Evolutionary conservation across 2,113 vertebrate species (phyloP).

Genomic region (Fregetta grallaria): DNA sequence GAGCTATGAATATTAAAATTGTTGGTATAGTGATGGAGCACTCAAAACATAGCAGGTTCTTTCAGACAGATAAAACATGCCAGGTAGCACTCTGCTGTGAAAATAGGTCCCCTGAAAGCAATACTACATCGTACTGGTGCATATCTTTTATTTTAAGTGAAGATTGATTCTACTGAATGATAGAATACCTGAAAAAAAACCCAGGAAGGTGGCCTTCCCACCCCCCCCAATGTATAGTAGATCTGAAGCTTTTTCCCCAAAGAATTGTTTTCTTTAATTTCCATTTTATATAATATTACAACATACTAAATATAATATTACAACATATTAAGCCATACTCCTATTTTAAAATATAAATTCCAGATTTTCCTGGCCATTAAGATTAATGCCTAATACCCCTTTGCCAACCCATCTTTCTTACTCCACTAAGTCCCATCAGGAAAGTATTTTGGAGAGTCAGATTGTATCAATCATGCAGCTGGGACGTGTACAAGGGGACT

Average conservation of each 20-base stretch:
- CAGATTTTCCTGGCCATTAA: neutral
- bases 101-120: neutral
- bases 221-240: neutral
- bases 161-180: neutral
- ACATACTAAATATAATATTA: neutral
- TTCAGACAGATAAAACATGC: neutral
- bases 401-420: neutral
- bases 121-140: fast-evolving
- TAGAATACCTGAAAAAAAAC: neutral
- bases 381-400: neutral
- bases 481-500: fast-evolving
- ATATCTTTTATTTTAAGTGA: neutral
- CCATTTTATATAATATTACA: neutral
- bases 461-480: fast-evolving
- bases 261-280: neutral
- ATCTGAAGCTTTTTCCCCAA: neutral
- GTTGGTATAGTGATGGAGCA: neutral
- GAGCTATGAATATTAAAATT: neutral
- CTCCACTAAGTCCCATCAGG: neutral
- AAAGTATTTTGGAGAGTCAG: neutral
- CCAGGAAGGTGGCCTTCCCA: neutral
- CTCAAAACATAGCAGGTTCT: neutral
- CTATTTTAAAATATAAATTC: neutral
- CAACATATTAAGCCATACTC: neutral
- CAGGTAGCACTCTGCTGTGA: neutral